phyloP scores from a whole-genome alignment of 2,797 vertebrate species.

The Micromesistius poutassou region DNA sequence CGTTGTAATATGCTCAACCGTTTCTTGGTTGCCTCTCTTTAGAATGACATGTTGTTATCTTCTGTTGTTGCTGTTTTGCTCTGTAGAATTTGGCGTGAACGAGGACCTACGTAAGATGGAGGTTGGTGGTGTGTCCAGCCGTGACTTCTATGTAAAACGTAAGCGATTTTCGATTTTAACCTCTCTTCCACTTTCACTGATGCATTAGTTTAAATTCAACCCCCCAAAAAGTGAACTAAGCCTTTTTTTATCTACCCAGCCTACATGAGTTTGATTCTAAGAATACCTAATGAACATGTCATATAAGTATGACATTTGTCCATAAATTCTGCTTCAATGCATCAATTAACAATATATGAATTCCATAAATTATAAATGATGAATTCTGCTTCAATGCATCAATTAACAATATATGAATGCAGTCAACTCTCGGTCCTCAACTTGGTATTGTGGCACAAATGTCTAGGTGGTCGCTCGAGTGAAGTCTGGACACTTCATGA shows the following conservation, averaged over 20 bases:
- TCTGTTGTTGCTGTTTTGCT: slow-evolving; percentile 3
- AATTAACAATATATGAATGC: no score
- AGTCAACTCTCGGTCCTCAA: no score
- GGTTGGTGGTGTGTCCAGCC: slow-evolving; percentile 84
- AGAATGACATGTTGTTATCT: neutral
- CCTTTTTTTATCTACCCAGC: neutral
- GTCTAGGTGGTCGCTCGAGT: slow-evolving; percentile 90
- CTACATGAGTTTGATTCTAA: no score
- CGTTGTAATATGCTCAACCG: no score
- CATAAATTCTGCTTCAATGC: neutral
- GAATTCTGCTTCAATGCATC: neutral
- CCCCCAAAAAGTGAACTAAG: neutral
- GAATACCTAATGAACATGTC: no score
- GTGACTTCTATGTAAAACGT: slow-evolving; percentile 95
- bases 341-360: no score
- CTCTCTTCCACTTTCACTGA: no score
- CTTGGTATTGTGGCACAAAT: slow-evolving; percentile 66
- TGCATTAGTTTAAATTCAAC: neutral
- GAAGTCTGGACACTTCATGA: slow-evolving; percentile 92
- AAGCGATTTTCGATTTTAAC: slow-evolving; percentile 66
- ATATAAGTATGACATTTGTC: no score
- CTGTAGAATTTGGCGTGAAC: slow-evolving; percentile 88
- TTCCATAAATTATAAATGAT: no score
- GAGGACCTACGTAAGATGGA: slow-evolving; percentile 90
- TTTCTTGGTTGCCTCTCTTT: neutral